A percentile compares a stretch with the other conserved stretches of the same genome.
phyloP scores from a whole-genome alignment of 2,888 invertebrate species.

The Nycteola revayana region DNA sequence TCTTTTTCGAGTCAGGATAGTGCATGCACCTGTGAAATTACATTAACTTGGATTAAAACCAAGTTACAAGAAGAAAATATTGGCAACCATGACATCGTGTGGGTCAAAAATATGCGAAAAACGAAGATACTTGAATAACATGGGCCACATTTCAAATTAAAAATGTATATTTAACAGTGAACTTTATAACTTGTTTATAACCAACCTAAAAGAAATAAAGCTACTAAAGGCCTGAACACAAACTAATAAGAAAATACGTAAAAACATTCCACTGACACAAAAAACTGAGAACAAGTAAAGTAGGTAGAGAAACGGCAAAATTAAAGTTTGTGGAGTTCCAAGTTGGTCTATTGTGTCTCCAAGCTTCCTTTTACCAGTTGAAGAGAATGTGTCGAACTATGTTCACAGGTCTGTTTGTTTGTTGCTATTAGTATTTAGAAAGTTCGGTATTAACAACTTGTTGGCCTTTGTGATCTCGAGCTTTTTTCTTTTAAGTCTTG shows the following conservation, averaged over 20 bases:
- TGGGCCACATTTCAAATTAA: no score
- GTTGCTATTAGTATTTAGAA: constrained; percentile 28
- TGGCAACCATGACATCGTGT: no score
- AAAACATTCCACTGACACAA: constrained; percentile 14
- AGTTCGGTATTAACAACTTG: constrained; percentile 28
- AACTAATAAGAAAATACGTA: constrained; percentile 11
- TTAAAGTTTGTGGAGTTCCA: constrained; percentile 25
- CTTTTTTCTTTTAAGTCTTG: constrained; percentile 10
- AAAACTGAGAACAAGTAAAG: constrained; percentile 20
- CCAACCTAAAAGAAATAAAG: no score
- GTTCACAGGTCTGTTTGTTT: constrained; percentile 25
- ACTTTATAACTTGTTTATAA: no score
- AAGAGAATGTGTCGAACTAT: constrained; percentile 30
- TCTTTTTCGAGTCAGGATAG: no score
- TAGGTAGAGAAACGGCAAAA: constrained; percentile 20
- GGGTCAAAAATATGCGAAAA: no score
- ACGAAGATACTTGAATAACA: no score
- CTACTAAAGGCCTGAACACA: constrained; percentile 2
- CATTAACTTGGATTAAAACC: no score
- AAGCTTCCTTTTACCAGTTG: constrained; percentile 21
- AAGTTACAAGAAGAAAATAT: no score
- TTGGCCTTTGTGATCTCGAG: constrained; percentile 16
- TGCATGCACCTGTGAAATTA: no score
- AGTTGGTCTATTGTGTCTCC: constrained; percentile 26
- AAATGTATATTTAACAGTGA: no score